Evolutionary conservation across 2,888 invertebrate species (phyloP).

Genomic region (Portevinia maculata): DNA sequence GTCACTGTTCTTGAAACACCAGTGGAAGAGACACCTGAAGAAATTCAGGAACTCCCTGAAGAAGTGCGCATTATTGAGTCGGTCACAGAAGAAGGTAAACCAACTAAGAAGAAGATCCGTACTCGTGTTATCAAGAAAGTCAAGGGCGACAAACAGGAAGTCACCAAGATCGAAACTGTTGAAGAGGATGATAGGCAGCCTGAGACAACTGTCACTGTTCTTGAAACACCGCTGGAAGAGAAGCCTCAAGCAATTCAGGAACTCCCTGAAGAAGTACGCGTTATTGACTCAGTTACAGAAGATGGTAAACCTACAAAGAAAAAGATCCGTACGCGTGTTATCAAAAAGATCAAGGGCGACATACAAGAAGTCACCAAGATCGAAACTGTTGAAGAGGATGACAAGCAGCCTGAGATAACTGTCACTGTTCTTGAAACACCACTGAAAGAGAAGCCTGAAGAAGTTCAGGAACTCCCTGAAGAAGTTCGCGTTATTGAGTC

Average conservation of each 20-base stretch:
- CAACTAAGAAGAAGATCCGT: conserved; percentile 25
- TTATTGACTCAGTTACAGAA: conserved; percentile 10
- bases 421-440: conserved; percentile 31
- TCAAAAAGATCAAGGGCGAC: conserved; percentile 32
- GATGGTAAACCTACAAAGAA: conserved; percentile 34
- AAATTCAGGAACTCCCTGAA: conserved; percentile 26
- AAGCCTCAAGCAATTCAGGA: conserved; percentile 20
- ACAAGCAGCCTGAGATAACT: conserved; percentile 34
- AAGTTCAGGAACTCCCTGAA: conserved; percentile 26
- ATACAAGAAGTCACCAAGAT: conserved; percentile 45
- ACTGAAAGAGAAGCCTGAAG: conserved; percentile 16
- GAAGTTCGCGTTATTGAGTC: conserved; percentile 28
- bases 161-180: conserved; percentile 38
- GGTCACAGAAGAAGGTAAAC: conserved; percentile 29
- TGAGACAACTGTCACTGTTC: conserved; percentile 40
- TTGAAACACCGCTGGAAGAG: conserved; percentile 25
- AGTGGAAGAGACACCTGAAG: conserved; percentile 25
- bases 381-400: conserved; percentile 34
- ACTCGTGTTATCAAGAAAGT: conserved; percentile 21
- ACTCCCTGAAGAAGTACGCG: conserved; percentile 34
- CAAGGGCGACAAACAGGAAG: conserved; percentile 40
- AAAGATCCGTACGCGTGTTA: conserved; percentile 21
- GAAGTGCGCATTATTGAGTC: conserved; percentile 17
- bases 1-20: conserved; percentile 35
- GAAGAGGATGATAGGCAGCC: conserved; percentile 31